These are phyloP conservation scores for Cosmorhoe ocellata DNA, from an alignment of 2,888 invertebrate species.

Conservation along the genomic window DNA sequence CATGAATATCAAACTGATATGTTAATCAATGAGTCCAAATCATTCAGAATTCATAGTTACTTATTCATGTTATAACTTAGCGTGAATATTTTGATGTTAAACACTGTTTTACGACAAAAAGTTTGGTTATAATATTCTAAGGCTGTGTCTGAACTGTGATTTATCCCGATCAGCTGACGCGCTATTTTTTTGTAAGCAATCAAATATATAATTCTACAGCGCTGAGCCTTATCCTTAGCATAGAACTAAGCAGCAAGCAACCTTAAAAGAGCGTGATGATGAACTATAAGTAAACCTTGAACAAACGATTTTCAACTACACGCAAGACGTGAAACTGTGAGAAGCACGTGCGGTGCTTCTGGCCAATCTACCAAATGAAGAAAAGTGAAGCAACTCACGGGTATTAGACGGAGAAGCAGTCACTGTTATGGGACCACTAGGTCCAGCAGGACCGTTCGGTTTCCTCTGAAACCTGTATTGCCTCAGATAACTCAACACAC, in stretches of 20 bases:
- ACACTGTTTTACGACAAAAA: background rate
- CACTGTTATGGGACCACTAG: constrained; percentile 60
- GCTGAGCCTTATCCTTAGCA: background rate
- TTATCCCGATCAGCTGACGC: constrained; percentile 24
- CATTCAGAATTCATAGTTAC: no score
- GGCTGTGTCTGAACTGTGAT: constrained; percentile 14
- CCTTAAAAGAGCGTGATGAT: constrained; percentile 27
- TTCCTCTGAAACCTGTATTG: constrained; percentile 87
- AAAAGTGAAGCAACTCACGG: constrained; percentile 56
- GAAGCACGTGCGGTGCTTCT: constrained; percentile 44
- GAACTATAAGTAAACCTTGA: constrained; percentile 47
- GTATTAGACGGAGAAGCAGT: constrained; percentile 62
- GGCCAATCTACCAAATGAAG: constrained; percentile 9
- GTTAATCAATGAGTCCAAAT: background rate
- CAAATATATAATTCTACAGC: background rate
- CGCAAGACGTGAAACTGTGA: constrained; percentile 23
- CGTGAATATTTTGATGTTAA: background rate
- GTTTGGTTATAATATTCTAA: constrained; percentile 21
- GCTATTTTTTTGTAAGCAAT: constrained; percentile 19
- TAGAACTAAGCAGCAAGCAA: background rate
- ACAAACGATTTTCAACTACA: constrained; percentile 49
- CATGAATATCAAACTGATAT: background rate
- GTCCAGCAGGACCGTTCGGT: constrained; percentile 62
- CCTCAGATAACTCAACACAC: constrained; percentile 84
- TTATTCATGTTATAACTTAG: background rate